Evolutionary conservation across 2,113 vertebrate species (phyloP), one percentile per base, ranked within the genome.

Genomic region (Alosa alosa): DNA sequence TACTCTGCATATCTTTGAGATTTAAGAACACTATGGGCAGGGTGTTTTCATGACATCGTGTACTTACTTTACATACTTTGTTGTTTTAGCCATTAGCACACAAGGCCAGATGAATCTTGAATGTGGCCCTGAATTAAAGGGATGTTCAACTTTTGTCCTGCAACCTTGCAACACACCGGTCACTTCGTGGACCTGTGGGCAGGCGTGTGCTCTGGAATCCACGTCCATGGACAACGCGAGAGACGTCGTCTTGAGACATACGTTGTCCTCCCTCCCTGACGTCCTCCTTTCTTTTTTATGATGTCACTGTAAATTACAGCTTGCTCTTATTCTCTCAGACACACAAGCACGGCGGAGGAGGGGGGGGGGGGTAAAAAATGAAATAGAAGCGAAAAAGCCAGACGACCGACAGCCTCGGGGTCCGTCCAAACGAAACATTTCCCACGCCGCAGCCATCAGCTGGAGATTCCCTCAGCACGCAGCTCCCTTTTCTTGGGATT

Each of bases 371-470:
- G n/a, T n/a, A n/a, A 75, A 75, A 4, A 13, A 39, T 2, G 39
- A 72, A 72, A 52, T 52, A 57, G 6, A 57, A 22, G 20, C 11
- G 31, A 75, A 75, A 75, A 36, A 75, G 72, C 72, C 72, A 75
- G 72, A 75, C 72, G 4, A 36, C 72, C 25, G 72, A 31, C 25
- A 25, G 64, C 64, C 72, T 36, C 36, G 13, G 31, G 72, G 31
- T 75, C 2, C 36, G 31, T 75, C 72, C 72, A 75, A 75, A 39
- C 82, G 13, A 75, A 75, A 75, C 72, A 75, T 75, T 75, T 11
- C 25, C 72, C 72, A 31, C 39, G 72, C 72, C 72, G 13, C 72
- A 75, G 72, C 31, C 72, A 75, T 75, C 72, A 75, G 72, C 72
- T 75, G 72, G 72, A 39, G 25, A 75, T 75, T 75, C 72, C 72